A percentile compares a stretch with the other conserved stretches of the same genome.
Conservation (phyloP, 2,797 vertebrate species). For the Menidia menidia region DNA sequence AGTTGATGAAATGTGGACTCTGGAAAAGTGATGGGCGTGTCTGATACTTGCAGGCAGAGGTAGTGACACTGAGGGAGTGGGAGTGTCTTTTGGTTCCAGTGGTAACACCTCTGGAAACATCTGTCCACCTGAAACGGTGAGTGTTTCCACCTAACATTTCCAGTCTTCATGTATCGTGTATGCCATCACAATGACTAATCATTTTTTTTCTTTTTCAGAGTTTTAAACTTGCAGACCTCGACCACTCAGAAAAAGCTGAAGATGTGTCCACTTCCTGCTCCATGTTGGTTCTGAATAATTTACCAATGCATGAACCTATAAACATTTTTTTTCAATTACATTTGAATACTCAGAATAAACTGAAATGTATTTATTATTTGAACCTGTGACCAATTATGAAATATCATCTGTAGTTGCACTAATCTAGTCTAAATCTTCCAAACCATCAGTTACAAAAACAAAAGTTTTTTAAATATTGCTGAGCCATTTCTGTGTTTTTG, state of each 20-base stretch:
- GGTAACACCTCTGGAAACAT: slow-evolving; percentile 56
- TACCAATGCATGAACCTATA: background rate
- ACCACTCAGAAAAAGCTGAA: slow-evolving; percentile 42
- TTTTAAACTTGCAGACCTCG: slow-evolving; percentile 76
- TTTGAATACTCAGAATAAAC: background rate
- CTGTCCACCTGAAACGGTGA: slow-evolving; percentile 53
- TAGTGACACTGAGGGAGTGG: slow-evolving; percentile 46
- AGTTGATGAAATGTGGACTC: background rate
- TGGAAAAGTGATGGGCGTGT: slow-evolving; percentile 3
- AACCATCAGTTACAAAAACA: background rate
- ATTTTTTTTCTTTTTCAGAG: slow-evolving; percentile 61
- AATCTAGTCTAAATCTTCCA: background rate
- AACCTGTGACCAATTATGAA: background rate
- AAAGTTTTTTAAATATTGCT: background rate
- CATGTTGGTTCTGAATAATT: slow-evolving; percentile 66
- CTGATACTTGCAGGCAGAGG: slow-evolving; percentile 55
- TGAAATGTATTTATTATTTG: background rate
- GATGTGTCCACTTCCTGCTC: slow-evolving; percentile 30
- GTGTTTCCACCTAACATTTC: background rate
- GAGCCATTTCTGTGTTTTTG: background rate
- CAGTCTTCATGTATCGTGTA: background rate
- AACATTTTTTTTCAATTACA: background rate
- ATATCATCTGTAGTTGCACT: background rate
- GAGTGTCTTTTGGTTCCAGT: slow-evolving; percentile 55
- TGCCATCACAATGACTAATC: background rate